Evolutionary conservation across 2,888 invertebrate species (phyloP), one percentile per base, ranked within the genome.

Genomic region (Crocallis elinguaria): DNA sequence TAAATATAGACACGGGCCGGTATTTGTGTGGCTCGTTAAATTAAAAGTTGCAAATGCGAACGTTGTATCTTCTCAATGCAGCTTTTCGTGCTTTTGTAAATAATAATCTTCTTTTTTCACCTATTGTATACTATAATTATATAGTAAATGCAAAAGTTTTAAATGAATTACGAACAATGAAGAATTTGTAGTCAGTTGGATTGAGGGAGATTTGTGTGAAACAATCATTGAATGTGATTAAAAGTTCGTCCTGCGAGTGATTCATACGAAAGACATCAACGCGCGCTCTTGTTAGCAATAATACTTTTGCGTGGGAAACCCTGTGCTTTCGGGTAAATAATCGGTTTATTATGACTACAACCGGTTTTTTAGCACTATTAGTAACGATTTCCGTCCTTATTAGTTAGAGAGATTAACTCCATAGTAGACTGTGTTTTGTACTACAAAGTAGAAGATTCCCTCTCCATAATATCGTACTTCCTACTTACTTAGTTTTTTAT

Each of bases 211-310:
- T 5, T 1, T 29, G 11, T 8, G 0, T 2, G 9, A 32, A 32
- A 32, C 8, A 5, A 7, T 14, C 3, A 3, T 32, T 9, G 16
- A 16, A 33, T 33, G 4, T 9, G 16, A 13, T 16, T 13, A 16
- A 33, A 33, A 27, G 21, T 2, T 23, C 38, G 38, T 5, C 14
- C 13, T 37, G 13, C 12, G 12, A 11, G 13, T 30, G 67, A 66
- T 64, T 69, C 65, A 60, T 69, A 60, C 19, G 45, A 73, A 77
- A 77, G 75, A 77, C 60, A 69, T 75, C 69, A 75, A 76, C 71
- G 75, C 65, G 69, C 57, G 52, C 3, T 17, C 21, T 25, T 0
- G 23, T 25, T 35, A 36, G 25, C 21, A 33, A 37, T n/a, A n/a
- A n/a, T 36, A 8, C 4, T 16, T 6, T 3, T 21, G 38, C 21